A percentile compares a stretch with the other conserved stretches of the same genome.
Evolutionary conservation across 2,797 vertebrate genomes (phyloP).

Genomic region (Hydrophis major): DNA sequence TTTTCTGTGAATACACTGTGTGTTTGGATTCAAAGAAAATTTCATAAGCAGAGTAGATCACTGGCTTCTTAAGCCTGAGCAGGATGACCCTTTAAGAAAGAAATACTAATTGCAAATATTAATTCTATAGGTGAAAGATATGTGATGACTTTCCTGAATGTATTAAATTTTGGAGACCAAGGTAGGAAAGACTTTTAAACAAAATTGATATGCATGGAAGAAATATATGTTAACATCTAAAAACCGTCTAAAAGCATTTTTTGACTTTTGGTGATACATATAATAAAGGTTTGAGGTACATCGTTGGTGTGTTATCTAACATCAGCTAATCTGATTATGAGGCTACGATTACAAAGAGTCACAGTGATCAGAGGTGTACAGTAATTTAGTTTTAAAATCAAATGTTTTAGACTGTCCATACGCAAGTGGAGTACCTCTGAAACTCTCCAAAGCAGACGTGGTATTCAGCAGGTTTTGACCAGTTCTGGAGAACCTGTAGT

Average conservation of each 20-base stretch:
- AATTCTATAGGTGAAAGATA: slow-evolving; percentile 85
- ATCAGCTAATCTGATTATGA: neutral
- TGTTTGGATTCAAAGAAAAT: neutral
- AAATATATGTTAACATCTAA: neutral
- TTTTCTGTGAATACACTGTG: no score
- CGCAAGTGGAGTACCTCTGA: neutral
- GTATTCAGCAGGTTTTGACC: no score
- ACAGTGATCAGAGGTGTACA: neutral
- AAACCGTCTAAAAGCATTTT: slow-evolving; percentile 5
- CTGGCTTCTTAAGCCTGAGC: neutral
- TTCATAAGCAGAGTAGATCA: neutral
- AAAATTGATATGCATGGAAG: neutral
- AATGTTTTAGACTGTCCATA: neutral
- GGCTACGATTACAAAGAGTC: neutral
- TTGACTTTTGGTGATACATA: neutral
- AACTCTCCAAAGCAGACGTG: neutral
- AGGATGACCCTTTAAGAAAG: neutral
- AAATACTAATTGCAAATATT: slow-evolving; percentile 22
- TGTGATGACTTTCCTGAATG: slow-evolving; percentile 97
- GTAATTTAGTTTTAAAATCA: neutral
- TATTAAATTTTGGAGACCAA: slow-evolving; percentile 96
- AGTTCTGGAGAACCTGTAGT: no score
- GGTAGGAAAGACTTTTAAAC: slow-evolving; percentile 71
- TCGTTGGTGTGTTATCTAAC: neutral
- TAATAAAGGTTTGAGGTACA: neutral